Evolutionary conservation across 2,888 invertebrate genomes (phyloP), one percentile per base, ranked within the genome.

Genomic region (Amorpha juglandis): DNA sequence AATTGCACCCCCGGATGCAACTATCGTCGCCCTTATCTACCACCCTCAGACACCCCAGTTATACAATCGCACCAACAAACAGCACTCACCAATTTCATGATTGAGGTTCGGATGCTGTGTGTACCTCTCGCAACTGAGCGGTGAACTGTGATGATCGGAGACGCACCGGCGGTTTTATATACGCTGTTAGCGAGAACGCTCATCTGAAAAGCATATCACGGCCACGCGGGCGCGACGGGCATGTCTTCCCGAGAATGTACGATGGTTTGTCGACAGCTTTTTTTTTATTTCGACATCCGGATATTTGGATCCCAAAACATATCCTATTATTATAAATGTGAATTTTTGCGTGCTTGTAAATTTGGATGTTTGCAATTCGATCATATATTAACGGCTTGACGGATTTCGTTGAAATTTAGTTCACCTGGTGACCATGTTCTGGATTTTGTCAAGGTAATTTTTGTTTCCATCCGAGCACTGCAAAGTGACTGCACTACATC

Each of bases 51-150:
- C 19, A n/a, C 38, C 42, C 58, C 38, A 19, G 6, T 45, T 47
- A 38, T 50, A 67, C 35, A 55, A 35, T 66, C 27, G 27, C 27
- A 27, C 27, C 4, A 4, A 27, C 27, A 62, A 64, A 14, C 52
- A 45, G 9, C 66, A 91, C 92, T 92, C 79, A 93, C 92, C 92
- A 93, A 84, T 88, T 93, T 93, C 92, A 93, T 92, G 79, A 76
- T 87, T 71, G 68, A 70, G 71, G 70, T 72, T 74, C 72, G 74
- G 74, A 78, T 77, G 78, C 82, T 80, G 80, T 79, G 80, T 79
- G 79, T 81, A 76, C 78, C 76, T 78, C 77, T 79, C 80, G 78
- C 75, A 74, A 74, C 78, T 78, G 81, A 74, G 81, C 71, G 77
- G 72, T 78, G 81, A 75, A 92, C 88, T 92, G 92, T 91, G 92